Percentiles rank a stretch among this genome's conserved stretches.
Evolutionary conservation across 1,140 invertebrate genomes (phyloP).

Genomic region (Cydia amplana): DNA sequence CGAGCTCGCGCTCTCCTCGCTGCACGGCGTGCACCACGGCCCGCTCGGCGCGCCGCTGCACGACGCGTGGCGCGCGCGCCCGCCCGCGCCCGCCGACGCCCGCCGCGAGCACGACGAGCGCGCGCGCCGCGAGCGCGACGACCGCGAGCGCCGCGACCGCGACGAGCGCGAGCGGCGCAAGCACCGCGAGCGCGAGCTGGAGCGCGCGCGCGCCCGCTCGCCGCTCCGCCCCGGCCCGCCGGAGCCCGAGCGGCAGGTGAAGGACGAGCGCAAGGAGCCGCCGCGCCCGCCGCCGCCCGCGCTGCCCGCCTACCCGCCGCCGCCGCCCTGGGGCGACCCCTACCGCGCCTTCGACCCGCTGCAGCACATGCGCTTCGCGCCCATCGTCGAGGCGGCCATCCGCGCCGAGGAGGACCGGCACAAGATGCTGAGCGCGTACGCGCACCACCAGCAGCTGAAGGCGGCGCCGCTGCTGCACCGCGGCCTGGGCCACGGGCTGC

Average conservation of each 20-base stretch:
- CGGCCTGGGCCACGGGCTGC: constrained; percentile 52
- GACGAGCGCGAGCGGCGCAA: constrained; percentile 54
- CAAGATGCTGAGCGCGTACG: constrained; percentile 86
- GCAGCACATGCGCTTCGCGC: constrained; percentile 84
- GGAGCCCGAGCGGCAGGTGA: constrained; percentile 57
- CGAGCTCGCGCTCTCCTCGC: constrained; percentile 77
- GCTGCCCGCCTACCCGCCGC: constrained; percentile 81
- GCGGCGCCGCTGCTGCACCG: constrained; percentile 69
- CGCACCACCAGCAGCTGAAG: constrained; percentile 77
- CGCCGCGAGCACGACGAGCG: constrained; percentile 85
- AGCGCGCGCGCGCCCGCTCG: constrained; percentile 82
- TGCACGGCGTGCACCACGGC: constrained; percentile 66
- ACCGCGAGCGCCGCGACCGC: constrained; percentile 76
- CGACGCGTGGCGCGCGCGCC: constrained; percentile 76
- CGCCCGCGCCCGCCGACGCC: constrained; percentile 81
- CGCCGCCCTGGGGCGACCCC: constrained; percentile 82
- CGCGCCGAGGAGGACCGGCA: constrained; percentile 87
- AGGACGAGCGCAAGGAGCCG: constrained; percentile 78
- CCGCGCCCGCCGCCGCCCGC: constrained; percentile 79
- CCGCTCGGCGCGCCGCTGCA: constrained; percentile 61
- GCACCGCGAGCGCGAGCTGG: constrained; percentile 57
- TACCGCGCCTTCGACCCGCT: constrained; percentile 84
- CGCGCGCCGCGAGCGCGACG: constrained; percentile 84
- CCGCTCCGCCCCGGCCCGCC: constrained; percentile 84
- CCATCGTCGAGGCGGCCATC: constrained; percentile 86